Base-by-base conservation (phyloP, 1,140 invertebrate genomes). In the Bombus sylvicola region DNA sequence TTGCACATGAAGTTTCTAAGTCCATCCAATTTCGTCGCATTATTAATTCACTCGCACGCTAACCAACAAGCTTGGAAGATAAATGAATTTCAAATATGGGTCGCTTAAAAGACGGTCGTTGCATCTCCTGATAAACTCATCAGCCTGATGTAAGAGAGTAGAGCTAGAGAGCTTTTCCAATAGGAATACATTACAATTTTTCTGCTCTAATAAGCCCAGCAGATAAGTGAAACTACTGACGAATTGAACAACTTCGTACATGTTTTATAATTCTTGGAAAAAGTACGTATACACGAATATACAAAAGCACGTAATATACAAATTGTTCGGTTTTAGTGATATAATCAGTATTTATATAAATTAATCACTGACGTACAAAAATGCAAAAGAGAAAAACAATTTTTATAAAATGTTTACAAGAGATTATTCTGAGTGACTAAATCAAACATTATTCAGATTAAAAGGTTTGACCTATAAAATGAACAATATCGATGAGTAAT, bases 171-270 rank as follows among this genome's bases (percentile, higher is more conserved):
- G 25, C n/a, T 25, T 74, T 39, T 64, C 78, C 78, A 22, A 85
- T 81, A 66, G 41, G 28, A 66, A 85, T 85, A 81, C 83, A 66
- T 66, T 41, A 62, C 79, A 74, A 85, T 81, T 85, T 73, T 74
- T 81, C 78, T 74, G 37, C 84, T 53, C 84, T 37, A 69, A 75
- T 85, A 85, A 74, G 81, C n/a, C 43, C n/a, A 47, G 3, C 8
- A 71, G 34, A 73, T 47, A 59, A 43, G 59, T 74, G n/a, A 74
- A 75, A 81, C 73, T 75, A 81, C 62, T 59, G 28, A 37, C 12
- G 31, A 15, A 80, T 25, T 4, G 22, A 43, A 13, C n/a, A 76
- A 37, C 8, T 41, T 37, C 28, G 13, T 72, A n/a, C 12, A 39
- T 9, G 13, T 22, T 62, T 22, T 12, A 10, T 41, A 18, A 22